Conservation (phyloP, 2,888 invertebrate species). For the Drosophila monieri region DNA sequence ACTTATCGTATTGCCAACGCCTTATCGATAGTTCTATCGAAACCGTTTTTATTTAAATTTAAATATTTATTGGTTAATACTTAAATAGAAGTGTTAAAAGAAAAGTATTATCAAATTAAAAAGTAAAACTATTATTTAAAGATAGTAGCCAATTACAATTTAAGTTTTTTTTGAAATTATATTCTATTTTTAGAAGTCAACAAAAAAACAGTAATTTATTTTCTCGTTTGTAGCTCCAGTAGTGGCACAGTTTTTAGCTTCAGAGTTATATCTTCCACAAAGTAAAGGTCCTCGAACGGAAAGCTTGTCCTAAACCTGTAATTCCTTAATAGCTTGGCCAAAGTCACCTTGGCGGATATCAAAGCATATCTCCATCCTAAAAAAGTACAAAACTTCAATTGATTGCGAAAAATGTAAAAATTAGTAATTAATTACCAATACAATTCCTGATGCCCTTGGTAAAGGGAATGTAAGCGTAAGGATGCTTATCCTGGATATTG, state of each 20-base stretch:
- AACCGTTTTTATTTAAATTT: not conserved
- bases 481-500: slow-evolving; percentile 77
- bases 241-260: slow-evolving; percentile 75
- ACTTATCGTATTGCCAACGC: not conserved
- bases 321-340: slow-evolving; percentile 78
- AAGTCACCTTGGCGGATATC: slow-evolving; percentile 76
- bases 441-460: slow-evolving; percentile 82
- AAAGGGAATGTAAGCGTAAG: slow-evolving; percentile 82
- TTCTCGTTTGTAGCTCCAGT: slow-evolving; percentile 64
- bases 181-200: not conserved
- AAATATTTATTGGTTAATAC: too few species aligned
- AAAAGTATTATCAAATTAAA: too few species aligned
- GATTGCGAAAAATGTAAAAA: not conserved
- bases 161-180: not conserved
- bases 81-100: not conserved
- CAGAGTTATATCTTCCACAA: slow-evolving; percentile 80
- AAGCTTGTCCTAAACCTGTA: slow-evolving; percentile 78
- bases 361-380: slow-evolving; percentile 81
- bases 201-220: slow-evolving; percentile 14
- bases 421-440: slow-evolving; percentile 65
- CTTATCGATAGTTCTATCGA: not conserved
- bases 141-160: too few species aligned
- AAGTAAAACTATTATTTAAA: too few species aligned
- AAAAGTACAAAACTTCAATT: not conserved
- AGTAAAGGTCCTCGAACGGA: slow-evolving; percentile 77